Conservation (phyloP, 2,797 vertebrate genomes). For the Pseudochaenichthys georgianus region DNA sequence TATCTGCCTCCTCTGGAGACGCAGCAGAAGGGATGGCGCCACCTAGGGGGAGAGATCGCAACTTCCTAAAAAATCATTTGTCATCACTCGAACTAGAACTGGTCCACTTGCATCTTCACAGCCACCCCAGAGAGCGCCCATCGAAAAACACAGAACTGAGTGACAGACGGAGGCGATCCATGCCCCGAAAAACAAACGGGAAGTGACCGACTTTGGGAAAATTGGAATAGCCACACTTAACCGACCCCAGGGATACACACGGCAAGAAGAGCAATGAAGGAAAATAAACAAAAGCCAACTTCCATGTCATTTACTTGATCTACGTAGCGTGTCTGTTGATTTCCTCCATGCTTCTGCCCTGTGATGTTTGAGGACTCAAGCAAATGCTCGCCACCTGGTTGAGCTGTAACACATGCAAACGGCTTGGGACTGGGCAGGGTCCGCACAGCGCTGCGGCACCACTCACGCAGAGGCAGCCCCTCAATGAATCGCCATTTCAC, state of each 20-base stretch:
- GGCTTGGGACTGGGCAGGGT: slow-evolving; percentile 29
- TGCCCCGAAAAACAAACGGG: slow-evolving; percentile 49
- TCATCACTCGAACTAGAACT: slow-evolving; percentile 68
- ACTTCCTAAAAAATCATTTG: slow-evolving; percentile 79
- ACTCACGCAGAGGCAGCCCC: slow-evolving; percentile 36
- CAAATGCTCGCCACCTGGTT: slow-evolving; percentile 45
- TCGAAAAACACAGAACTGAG: slow-evolving; percentile 63
- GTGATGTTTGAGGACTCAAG: slow-evolving; percentile 50
- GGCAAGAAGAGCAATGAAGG: slow-evolving; percentile 56
- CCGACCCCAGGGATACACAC: slow-evolving; percentile 56
- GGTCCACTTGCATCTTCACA: slow-evolving; percentile 76
- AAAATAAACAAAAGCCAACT: slow-evolving; percentile 55
- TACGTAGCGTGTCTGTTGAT: slow-evolving; percentile 65
- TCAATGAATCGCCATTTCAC: slow-evolving; percentile 12
- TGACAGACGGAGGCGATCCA: slow-evolving; percentile 58
- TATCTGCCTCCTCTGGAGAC: slow-evolving; percentile 90
- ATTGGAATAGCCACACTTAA: slow-evolving; percentile 45
- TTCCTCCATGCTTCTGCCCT: slow-evolving; percentile 49
- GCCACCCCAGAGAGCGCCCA: slow-evolving; percentile 76
- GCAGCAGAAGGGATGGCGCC: slow-evolving; percentile 90
- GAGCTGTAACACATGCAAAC: slow-evolving; percentile 26
- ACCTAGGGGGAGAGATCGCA: slow-evolving; percentile 90
- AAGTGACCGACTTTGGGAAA: slow-evolving; percentile 51
- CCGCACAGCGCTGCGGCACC: slow-evolving; percentile 14
- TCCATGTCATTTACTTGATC: slow-evolving; percentile 67